Base-by-base conservation (phyloP, 2,113 vertebrate species). In the Hystrix cristata region DNA sequence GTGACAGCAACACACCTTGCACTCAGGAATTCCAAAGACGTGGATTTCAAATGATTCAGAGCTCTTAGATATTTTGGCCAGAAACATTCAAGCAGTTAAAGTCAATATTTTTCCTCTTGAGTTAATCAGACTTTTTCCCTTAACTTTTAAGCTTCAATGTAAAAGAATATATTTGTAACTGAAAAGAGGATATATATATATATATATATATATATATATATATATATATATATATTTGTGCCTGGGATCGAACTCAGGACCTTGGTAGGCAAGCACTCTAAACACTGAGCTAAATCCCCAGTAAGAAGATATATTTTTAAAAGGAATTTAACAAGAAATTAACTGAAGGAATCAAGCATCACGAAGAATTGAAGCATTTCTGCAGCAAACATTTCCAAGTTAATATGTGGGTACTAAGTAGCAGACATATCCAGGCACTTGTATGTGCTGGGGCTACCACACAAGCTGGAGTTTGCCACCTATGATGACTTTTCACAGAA, bases 251-350 rank as follows among this genome's bases (percentile, higher is more conserved):
- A 38, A 38, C 38, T 38, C 38, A 38, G 38, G 38, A 38, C 38
- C 38, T 38, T 38, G 38, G 38, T 38, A 38, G 38, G 38, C 38
- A 38, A 38, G 38, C 38, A 38, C 38, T 38, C 38, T 38, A 38
- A 38, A 38, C 38, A 38, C 38, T 38, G 38, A 38, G 38, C 38
- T 38, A 38, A 38, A 38, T 38, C 38, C 38, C 38, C 38, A 38
- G 38, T 2, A 88, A 55, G 4, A 79, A 11, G 25, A 19, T 55
- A 21, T 34, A 21, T 55, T 80, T 55, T 80, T 6, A 48, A 79
- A 90, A 96, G 16, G 19, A 69, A 85, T 95, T 93, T 91, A 53
- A 78, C 55, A 51, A 78, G 51, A 43, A 59, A 92, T 78, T 10
- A 43, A 62, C 21, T 79, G 43, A 83, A 90, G 53, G 88, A 91